Conservation (phyloP, 2,797 vertebrate species). For the Podargus strigoides region DNA sequence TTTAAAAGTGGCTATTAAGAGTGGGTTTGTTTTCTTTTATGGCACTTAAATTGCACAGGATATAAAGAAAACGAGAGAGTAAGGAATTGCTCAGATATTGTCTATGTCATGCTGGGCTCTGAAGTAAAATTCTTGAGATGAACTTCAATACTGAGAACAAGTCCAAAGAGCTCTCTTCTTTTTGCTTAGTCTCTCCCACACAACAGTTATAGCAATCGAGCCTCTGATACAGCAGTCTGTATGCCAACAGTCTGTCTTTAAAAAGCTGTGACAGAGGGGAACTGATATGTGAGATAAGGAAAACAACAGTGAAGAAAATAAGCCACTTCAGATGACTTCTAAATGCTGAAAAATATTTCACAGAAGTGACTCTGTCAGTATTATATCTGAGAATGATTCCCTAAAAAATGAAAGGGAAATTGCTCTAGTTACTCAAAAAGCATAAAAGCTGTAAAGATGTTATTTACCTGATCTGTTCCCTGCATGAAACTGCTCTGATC, state of each 20-base stretch:
- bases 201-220: background rate
- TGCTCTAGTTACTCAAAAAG: conserved; percentile 6
- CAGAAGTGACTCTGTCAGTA: background rate
- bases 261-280: background rate
- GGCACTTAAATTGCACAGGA: background rate
- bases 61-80: background rate
- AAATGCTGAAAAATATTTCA: background rate
- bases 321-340: background rate
- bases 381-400: background rate
- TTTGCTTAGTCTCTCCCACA: background rate
- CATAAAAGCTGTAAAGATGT: background rate
- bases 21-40: background rate
- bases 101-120: background rate
- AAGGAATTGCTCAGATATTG: background rate
- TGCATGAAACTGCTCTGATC: background rate
- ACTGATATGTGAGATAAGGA: background rate
- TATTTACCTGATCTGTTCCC: conserved; percentile 9
- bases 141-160: background rate
- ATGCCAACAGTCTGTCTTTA: background rate
- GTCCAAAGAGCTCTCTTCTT: background rate
- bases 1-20: background rate
- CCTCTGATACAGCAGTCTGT: background rate
- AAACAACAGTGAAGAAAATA: conserved; percentile 36
- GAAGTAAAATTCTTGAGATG: background rate
- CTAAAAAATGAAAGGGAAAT: conserved; percentile 29